These are phyloP conservation scores for Trogon surrucura DNA, from an alignment of 2,113 vertebrate species.

Conservation along the genomic window DNA sequence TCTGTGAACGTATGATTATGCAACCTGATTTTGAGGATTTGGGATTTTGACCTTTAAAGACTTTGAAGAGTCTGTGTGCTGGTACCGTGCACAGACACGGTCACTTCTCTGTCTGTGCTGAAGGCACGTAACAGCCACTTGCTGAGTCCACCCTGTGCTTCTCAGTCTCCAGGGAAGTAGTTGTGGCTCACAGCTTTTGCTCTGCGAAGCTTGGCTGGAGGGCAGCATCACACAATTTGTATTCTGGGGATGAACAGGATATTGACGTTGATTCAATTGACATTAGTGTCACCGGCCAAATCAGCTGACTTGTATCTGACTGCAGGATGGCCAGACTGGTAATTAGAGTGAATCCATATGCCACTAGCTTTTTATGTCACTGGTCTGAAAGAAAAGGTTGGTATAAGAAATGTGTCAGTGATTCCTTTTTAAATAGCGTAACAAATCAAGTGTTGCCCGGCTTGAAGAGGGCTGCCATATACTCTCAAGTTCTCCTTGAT, in stretches of 20 bases:
- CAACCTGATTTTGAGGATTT: not conserved
- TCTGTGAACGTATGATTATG: too few relatives aligned
- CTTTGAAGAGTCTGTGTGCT: not conserved
- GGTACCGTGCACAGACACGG: not conserved
- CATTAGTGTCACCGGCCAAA: constrained; percentile 14
- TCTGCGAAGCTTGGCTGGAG: not conserved
- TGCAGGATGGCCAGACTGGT: constrained; percentile 21
- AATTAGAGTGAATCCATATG: constrained; percentile 48
- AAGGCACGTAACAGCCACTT: not conserved
- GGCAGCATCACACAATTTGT: not conserved
- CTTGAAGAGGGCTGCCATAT: not conserved
- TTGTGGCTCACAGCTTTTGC: not conserved
- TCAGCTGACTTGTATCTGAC: constrained; percentile 13
- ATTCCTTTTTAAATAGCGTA: not conserved
- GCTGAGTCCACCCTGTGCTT: not conserved
- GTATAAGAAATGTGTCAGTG: not conserved
- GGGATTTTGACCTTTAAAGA: not conserved
- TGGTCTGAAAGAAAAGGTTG: not conserved
- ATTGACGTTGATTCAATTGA: constrained; percentile 33
- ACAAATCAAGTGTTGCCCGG: not conserved
- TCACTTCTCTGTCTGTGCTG: not conserved
- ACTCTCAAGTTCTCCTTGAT: not conserved
- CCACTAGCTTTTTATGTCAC: constrained; percentile 16
- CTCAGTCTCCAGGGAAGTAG: not conserved
- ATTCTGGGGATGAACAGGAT: not conserved